Conservation (phyloP, 2,797 vertebrate species). For the Squalus acanthias region DNA sequence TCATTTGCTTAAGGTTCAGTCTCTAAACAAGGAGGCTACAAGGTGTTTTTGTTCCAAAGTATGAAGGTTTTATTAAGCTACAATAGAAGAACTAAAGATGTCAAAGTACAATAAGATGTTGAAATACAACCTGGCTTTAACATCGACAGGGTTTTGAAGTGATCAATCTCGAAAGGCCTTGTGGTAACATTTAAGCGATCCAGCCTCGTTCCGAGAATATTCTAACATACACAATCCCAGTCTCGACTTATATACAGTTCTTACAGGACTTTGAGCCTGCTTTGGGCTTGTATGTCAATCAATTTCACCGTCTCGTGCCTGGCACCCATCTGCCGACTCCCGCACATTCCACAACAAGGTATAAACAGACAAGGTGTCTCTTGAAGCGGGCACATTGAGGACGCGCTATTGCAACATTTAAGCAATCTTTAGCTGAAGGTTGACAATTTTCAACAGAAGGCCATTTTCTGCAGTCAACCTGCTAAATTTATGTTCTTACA, state of each 20-base stretch:
- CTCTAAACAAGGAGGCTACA: background rate
- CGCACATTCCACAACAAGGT: background rate
- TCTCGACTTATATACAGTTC: background rate
- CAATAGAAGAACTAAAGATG: background rate
- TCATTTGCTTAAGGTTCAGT: background rate
- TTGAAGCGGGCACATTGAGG: too few species aligned
- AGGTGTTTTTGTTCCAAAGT: background rate
- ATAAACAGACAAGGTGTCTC: background rate
- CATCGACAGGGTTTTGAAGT: background rate
- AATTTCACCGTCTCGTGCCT: background rate
- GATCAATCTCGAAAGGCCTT: background rate
- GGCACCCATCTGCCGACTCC: background rate
- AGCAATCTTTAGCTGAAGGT: background rate
- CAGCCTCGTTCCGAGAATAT: background rate
- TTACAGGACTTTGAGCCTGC: background rate
- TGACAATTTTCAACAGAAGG: background rate
- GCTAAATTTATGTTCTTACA: background rate
- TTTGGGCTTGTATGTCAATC: background rate
- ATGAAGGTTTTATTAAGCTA: background rate
- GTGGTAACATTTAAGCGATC: background rate
- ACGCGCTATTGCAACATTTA: too few species aligned
- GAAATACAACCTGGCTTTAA: background rate
- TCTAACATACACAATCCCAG: background rate
- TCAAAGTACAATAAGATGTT: background rate
- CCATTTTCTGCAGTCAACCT: background rate